These are phyloP conservation scores for Lasaia peninsularis DNA, from an alignment of 1,140 invertebrate species.

Conservation along the genomic window DNA sequence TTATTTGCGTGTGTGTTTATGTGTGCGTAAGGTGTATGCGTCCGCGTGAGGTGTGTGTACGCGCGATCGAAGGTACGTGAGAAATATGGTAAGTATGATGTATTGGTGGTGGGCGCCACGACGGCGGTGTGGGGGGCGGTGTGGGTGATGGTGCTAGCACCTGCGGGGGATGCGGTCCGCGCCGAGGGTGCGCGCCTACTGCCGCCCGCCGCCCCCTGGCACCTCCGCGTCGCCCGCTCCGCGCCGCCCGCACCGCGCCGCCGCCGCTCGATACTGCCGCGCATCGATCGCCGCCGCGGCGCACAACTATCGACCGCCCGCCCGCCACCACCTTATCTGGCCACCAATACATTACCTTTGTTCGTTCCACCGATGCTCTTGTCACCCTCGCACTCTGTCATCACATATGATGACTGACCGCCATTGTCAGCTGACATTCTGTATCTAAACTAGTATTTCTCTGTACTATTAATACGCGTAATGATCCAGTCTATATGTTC, in stretches of 20 bases:
- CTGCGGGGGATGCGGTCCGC: constrained; percentile 32
- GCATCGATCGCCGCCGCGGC: constrained; percentile 23
- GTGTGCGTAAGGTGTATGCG: too few relatives aligned
- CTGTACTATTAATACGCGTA: too few relatives aligned
- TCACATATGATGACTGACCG: too few relatives aligned
- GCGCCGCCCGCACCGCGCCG: constrained; percentile 23
- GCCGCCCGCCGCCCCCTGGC: constrained; percentile 35
- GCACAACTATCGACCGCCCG: constrained; percentile 15
- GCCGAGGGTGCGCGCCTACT: constrained; percentile 37
- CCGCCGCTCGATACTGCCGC: constrained; percentile 13
- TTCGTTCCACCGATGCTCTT: neutral
- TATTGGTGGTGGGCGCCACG: neutral
- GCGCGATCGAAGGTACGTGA: neutral
- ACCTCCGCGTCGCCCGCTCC: constrained; percentile 19
- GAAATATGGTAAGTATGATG: too few relatives aligned
- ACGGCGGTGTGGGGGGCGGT: constrained; percentile 16
- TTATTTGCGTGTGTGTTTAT: too few relatives aligned
- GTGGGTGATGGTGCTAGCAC: constrained; percentile 22
- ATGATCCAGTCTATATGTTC: too few relatives aligned
- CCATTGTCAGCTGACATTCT: too few relatives aligned
- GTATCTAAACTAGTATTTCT: too few relatives aligned
- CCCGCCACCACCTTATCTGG: constrained; percentile 1
- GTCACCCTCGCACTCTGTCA: neutral
- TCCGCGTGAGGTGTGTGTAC: neutral
- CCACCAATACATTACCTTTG: neutral